Evolutionary conservation across 2,113 vertebrate genomes (phyloP), one percentile per base, ranked within the genome.

Genomic region (Ifrita kowaldi): DNA sequence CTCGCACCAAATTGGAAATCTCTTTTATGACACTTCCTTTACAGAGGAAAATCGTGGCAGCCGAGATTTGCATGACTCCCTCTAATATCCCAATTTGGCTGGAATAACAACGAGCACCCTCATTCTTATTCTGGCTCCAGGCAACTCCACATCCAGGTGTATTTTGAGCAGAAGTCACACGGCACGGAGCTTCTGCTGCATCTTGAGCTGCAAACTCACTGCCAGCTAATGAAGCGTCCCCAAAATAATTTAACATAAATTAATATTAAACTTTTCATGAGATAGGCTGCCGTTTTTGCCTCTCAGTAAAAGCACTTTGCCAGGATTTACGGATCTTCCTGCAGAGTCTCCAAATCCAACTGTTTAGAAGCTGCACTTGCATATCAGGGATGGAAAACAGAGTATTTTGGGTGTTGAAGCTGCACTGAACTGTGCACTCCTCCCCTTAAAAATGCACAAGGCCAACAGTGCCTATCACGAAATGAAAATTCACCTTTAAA

Each of bases 1-100:
- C 94, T 57, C 84, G 78, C 49, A 68, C 71, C 91, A 94, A 97
- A 95, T 64, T 93, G 93, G 78, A 98, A 96, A 78, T 76, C 47
- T 95, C 88, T 96, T 93, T 87, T 33, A 47, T 89, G 93, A 84
- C 95, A 90, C 26, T 18, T 49, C 79, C 88, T 80, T 68, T n/a
- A 23, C 41, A 11, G 92, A 89, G 70, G 60, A 15, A 49, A 62
- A 42, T 49, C 18, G 4, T 4, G 55, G 55, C 17, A 89, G 59
- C 87, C 2, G 1, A 49, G 80, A 75, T 92, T 84, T 94, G 83
- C 80, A 39, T 59, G 46, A n/a, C 90, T 88, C 77, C 90, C 56
- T 67, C 64, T 82, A 79, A 71, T 56, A 39, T 73, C 64, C 89
- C 79, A 75, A 68, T 89, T 88, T 53, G 41, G 53, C 42, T 42